These are phyloP conservation scores for Ptychadena robeensis DNA, from an alignment of 2,797 vertebrate species.

Conservation along the genomic window DNA sequence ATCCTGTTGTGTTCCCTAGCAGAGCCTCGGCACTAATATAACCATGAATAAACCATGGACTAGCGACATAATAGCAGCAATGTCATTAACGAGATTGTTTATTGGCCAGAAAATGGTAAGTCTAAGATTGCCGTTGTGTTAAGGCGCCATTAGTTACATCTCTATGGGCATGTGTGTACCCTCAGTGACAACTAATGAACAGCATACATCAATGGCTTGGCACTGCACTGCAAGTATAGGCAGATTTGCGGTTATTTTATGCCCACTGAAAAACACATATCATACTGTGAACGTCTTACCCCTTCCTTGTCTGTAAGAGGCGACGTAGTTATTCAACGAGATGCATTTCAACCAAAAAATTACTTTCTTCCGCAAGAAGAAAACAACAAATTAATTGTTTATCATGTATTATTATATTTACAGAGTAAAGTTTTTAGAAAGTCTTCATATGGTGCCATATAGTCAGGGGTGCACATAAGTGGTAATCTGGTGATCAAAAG, in stretches of 20 bases:
- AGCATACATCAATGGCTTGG: background rate
- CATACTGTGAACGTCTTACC: background rate
- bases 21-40: conserved; percentile 5
- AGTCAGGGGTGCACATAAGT: too few species aligned
- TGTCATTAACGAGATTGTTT: conserved; percentile 19
- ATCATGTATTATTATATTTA: background rate
- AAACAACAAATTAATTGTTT: background rate
- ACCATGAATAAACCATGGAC: conserved; percentile 13
- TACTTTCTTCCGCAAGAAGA: background rate
- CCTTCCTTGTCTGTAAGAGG: background rate
- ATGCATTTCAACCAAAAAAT: background rate
- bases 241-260: conserved; percentile 10
- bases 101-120: conserved; percentile 16
- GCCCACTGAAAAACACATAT: conserved; percentile 1
- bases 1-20: background rate
- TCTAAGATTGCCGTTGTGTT: conserved; percentile 3
- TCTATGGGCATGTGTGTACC: conserved; percentile 8
- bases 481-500: too few species aligned
- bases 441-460: too few species aligned
- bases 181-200: conserved; percentile 18
- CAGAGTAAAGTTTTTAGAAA: background rate
- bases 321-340: background rate
- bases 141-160: background rate
- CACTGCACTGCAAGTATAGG: conserved; percentile 3
- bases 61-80: conserved; percentile 6